Base-by-base conservation (phyloP, 2,888 invertebrate genomes). In the Carpatolechia fugitivella region DNA sequence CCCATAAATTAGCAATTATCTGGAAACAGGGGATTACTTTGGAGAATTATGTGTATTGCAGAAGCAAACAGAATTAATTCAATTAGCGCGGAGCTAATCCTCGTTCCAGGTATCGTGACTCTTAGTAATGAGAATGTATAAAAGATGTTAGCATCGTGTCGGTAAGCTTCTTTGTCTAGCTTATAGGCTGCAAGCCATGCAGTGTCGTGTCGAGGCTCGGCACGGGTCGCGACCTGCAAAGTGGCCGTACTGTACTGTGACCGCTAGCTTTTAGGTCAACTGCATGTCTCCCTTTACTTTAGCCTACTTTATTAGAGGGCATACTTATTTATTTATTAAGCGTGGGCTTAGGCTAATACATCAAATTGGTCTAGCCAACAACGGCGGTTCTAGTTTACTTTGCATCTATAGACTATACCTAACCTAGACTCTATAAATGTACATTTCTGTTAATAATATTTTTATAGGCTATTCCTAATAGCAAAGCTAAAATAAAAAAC, bases 251-350 rank as follows among this genome's bases (percentile, higher is more conserved):
- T 2, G 14, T 13, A 38, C 40, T n/a, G n/a, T n/a, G n/a, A n/a
- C n/a, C 16, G 14, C 18, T 40, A 40, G 48, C 30, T 63, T 70
- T 65, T 65, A 65, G 76, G 73, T 72, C 75, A 73, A 64, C 66
- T 38, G 49, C 16, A 50, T 63, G 62, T 58, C 65, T 60, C 57
- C n/a, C n/a, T n/a, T n/a, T n/a, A n/a, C n/a, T 46, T 13, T 40
- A 40, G 40, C 40, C 40, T 18, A 40, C 18, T 40, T 40, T 14
- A 2, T 13, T 18, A 40, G 40, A 14, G 40, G 40, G 16, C 14
- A 40, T 35, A 5, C n/a, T n/a, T n/a, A n/a, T n/a, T n/a, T n/a
- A n/a, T n/a, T n/a, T n/a, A n/a, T n/a, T n/a, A n/a, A n/a, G n/a
- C n/a, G n/a, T n/a, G n/a, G n/a, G n/a, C n/a, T n/a, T n/a, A n/a